Evolutionary conservation across 92 coral and sea anemone species (phyloP), one percentile per base, ranked within the genome.

Genomic region (Hydrozoanthus gracilis): DNA sequence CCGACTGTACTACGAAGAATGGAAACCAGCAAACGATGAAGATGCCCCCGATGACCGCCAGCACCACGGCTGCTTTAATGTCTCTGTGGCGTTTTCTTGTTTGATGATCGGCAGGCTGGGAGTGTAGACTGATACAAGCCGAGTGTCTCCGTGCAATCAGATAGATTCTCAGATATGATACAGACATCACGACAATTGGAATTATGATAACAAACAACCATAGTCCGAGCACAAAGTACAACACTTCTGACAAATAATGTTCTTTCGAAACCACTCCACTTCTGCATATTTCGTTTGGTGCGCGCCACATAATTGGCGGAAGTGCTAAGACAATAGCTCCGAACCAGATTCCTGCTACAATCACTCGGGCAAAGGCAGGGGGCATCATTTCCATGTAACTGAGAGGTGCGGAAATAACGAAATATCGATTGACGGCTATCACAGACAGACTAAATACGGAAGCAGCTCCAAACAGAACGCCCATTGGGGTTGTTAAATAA

Each of bases 401-500:
- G 68, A 96, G 90, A 14, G 98, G 98, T 71, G 94, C 89, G 58
- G 98, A 92, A 56, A 96, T 96, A n/a, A 94, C 93, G 13, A 96
- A 90, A 66, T 91, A 96, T 87, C 98, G 92, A 68, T 95, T 94
- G 92, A 96, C 89, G 60, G 98, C 98, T 44, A 96, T 97, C 76
- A 95, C 93, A 56, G 98, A 93, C 80, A 96, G 73, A 46, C 98
- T 96, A 66, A 90, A 86, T 45, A 96, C 98, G 8, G 98, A 96
- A 44, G 98, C 98, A 6, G 98, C 98, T 56, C 98, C 98, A 85
- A 96, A 96, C 16, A 96, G 95, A 50, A 96, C 98, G 77, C 98
- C 98, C 13, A 94, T 95, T 8, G 98, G 98, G 69, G 98, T 94
- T 18, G 98, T 96, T 85, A 96, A 89, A 89, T 96, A 96, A 79